Percentiles rank a stretch among this genome's conserved stretches.
These are phyloP conservation scores for Andrena praecox DNA, from an alignment of 2,888 invertebrate genomes.

Conservation along the genomic window DNA sequence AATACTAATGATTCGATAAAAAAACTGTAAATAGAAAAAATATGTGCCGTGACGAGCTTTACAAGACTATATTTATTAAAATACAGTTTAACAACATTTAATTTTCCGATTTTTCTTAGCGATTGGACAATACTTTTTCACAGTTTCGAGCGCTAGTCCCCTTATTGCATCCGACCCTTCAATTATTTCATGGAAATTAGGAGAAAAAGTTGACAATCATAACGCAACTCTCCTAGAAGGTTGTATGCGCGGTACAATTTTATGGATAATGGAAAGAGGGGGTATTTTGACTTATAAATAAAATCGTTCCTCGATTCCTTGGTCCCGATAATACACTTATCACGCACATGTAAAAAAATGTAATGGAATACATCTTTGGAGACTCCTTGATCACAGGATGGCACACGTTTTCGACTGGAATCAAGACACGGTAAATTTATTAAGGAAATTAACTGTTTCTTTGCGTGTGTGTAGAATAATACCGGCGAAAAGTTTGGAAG, in stretches of 20 bases:
- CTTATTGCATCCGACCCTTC: too few species aligned
- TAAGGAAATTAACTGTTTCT: background rate
- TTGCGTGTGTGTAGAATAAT: too few species aligned
- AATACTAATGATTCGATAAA: too few species aligned
- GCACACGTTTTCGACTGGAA: slow-evolving; percentile 79
- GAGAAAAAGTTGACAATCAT: background rate
- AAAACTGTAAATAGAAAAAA: too few species aligned
- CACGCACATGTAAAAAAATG: slow-evolving; percentile 66
- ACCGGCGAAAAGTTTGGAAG: too few species aligned
- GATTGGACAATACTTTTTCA: too few species aligned
- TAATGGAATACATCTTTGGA: slow-evolving; percentile 52
- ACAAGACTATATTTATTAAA: too few species aligned
- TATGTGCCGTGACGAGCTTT: too few species aligned
- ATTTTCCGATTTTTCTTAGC: too few species aligned
- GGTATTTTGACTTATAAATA: background rate
- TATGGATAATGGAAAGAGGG: slow-evolving; percentile 16
- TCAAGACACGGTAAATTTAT: slow-evolving; percentile 45
- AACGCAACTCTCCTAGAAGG: background rate
- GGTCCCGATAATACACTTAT: slow-evolving; percentile 74
- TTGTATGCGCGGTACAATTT: background rate
- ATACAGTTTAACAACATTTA: too few species aligned
- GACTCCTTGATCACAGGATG: slow-evolving; percentile 73
- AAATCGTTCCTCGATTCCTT: slow-evolving; percentile 40
- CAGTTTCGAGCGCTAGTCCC: too few species aligned
- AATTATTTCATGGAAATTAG: background rate